Percentiles rank a stretch among this genome's conserved stretches.
Evolutionary conservation across 1,140 invertebrate genomes (phyloP).

Genomic region (Polypedilum pembai): DNA sequence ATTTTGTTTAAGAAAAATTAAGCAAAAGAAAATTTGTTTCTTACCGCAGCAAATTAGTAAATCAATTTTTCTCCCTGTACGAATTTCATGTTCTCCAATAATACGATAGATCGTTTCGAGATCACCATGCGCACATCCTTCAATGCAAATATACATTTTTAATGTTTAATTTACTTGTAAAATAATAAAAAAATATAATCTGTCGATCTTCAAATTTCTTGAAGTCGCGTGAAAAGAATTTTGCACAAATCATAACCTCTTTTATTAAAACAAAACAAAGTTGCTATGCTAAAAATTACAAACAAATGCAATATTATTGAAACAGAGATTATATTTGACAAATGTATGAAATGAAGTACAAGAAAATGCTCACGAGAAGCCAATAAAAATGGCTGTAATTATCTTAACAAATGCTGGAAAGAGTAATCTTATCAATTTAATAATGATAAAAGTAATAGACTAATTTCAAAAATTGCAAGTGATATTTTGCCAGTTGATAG

Average conservation of each 20-base stretch:
- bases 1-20: neutral
- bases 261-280: too few relatives aligned
- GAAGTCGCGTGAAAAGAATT: too few relatives aligned
- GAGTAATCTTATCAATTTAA: conserved; percentile 84
- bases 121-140: conserved; percentile 97
- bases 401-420: conserved; percentile 90
- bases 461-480: too few relatives aligned
- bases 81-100: conserved; percentile 62
- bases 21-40: neutral
- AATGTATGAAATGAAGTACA: neutral
- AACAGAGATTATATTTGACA: neutral
- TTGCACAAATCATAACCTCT: too few relatives aligned
- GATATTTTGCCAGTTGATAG: too few relatives aligned
- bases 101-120: conserved; percentile 91
- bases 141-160: conserved; percentile 38
- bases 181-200: too few relatives aligned
- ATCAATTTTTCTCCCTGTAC: conserved; percentile 68
- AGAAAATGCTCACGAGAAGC: conserved; percentile 38
- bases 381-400: conserved; percentile 78
- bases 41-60: conserved; percentile 83
- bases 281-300: neutral
- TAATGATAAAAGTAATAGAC: too few relatives aligned
- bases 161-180: too few relatives aligned
- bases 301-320: neutral
- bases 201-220: too few relatives aligned